phyloP scores from a whole-genome alignment of 2,113 vertebrate genomes.

The Dipodomys merriami region DNA sequence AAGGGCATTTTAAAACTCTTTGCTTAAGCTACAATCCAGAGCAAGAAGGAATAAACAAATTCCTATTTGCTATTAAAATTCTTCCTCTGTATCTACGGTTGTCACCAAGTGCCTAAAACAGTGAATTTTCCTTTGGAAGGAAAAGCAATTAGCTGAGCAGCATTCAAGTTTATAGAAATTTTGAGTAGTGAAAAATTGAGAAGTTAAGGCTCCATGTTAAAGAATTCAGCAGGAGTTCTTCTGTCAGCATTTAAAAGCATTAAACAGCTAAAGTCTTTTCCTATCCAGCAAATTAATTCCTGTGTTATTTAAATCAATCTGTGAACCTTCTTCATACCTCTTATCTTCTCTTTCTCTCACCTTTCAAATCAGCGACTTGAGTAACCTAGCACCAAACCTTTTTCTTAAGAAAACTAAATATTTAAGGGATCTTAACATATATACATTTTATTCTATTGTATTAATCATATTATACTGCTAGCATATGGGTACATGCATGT shows the following conservation, averaged over 20 bases:
- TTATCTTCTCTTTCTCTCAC: background rate
- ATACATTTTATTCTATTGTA: no score
- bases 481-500: no score
- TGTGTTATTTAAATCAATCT: background rate
- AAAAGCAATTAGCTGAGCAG: background rate
- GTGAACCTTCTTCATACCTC: background rate
- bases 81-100: background rate
- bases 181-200: background rate
- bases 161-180: background rate
- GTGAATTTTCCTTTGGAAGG: background rate
- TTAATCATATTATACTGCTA: no score
- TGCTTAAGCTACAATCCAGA: background rate
- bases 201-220: background rate
- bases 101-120: background rate
- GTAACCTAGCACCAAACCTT: background rate
- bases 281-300: background rate
- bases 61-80: background rate
- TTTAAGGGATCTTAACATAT: background rate
- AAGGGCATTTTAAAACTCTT: constrained; percentile 1
- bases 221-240: background rate
- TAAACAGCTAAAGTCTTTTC: background rate
- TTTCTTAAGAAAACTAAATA: background rate
- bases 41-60: constrained; percentile 7
- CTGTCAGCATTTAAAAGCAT: background rate
- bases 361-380: background rate